phyloP scores from a whole-genome alignment of 2,113 vertebrate species.

The Alligator mississippiensis region DNA sequence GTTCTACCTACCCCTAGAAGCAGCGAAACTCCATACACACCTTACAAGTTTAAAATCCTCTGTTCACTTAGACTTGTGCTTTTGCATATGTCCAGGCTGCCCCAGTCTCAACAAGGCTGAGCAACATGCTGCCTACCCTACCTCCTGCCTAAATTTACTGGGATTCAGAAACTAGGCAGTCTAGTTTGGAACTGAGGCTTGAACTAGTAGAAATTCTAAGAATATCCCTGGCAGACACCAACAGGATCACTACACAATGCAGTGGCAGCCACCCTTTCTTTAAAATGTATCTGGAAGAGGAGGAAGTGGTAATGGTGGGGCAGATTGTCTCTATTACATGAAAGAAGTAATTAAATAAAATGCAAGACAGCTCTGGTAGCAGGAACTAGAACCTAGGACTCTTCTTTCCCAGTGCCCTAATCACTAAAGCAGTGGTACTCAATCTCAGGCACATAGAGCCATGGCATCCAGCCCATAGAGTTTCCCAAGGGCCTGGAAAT shows the following conservation, averaged over 20 bases:
- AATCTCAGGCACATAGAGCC: too few species aligned
- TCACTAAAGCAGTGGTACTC: too few species aligned
- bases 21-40: neutral
- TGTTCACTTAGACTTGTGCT: accelerated
- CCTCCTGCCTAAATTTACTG: too few species aligned
- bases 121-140: neutral
- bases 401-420: too few species aligned
- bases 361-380: too few species aligned
- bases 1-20: neutral
- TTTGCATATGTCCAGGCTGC: accelerated
- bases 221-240: neutral
- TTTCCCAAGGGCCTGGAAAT: too few species aligned
- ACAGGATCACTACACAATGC: accelerated
- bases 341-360: too few species aligned
- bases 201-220: accelerated
- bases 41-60: neutral
- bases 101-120: neutral
- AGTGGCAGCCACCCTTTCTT: neutral
- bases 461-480: too few species aligned
- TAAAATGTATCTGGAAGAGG: neutral
- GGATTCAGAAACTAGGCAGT: too few species aligned
- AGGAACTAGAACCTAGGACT: too few species aligned
- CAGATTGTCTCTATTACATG: too few species aligned
- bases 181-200: neutral
- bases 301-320: neutral